These are phyloP conservation scores for Drosophila atripex DNA, from an alignment of 2,888 invertebrate species.

Conservation along the genomic window DNA sequence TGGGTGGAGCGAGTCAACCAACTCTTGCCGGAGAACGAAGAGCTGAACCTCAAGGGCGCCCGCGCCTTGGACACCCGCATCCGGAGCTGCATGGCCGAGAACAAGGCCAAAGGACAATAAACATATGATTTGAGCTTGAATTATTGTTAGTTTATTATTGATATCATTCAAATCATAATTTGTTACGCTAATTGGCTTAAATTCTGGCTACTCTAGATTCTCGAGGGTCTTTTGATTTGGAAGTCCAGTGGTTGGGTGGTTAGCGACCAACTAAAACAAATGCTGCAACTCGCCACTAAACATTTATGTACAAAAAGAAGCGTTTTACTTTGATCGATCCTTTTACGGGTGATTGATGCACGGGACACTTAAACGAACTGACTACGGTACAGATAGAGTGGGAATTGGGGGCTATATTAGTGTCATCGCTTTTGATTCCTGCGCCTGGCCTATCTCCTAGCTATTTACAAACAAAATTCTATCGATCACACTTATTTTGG, in stretches of 20 bases:
- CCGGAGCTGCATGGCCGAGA: slow-evolving; percentile 67
- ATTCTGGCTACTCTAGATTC: slow-evolving; percentile 57
- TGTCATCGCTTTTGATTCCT: slow-evolving; percentile 27
- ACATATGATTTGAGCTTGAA: slow-evolving; percentile 19
- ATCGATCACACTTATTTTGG: slow-evolving; percentile 74
- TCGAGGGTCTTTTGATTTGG: slow-evolving; percentile 66
- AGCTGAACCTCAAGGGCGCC: slow-evolving; percentile 79
- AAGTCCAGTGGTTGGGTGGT: slow-evolving; percentile 57
- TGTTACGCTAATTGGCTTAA: slow-evolving; percentile 56
- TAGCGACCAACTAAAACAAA: slow-evolving; percentile 30
- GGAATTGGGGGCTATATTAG: slow-evolving; percentile 25
- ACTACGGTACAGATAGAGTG: slow-evolving; percentile 27
- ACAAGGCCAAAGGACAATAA: slow-evolving; percentile 40
- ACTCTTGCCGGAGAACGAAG: slow-evolving; percentile 78
- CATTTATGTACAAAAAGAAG: slow-evolving; percentile 53
- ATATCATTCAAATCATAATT: slow-evolving; percentile 16
- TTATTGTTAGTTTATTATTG: slow-evolving; percentile 43
- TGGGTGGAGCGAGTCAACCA: slow-evolving; percentile 80
- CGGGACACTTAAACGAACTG: slow-evolving; percentile 25
- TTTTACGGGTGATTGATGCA: no score
- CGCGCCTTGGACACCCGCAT: slow-evolving; percentile 72
- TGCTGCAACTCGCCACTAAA: slow-evolving; percentile 56
- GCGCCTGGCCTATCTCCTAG: slow-evolving; percentile 26
- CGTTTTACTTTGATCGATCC: slow-evolving; percentile 23
- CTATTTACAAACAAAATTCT: slow-evolving; percentile 53